Conservation (phyloP, 2,888 invertebrate species). For the Liodrosophila aerea region DNA sequence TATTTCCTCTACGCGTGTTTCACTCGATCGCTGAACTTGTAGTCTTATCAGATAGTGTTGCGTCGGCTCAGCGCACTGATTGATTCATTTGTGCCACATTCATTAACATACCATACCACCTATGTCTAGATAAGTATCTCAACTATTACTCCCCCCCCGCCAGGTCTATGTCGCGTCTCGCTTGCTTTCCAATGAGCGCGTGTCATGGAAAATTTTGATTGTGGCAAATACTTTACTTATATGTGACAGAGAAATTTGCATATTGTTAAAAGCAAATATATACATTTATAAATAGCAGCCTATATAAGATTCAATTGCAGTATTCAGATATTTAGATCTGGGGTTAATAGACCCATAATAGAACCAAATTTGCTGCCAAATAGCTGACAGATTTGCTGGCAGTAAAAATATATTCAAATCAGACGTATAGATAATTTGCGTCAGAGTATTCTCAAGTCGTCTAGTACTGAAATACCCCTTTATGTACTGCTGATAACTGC, state of each 20-base stretch:
- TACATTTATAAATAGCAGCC: slow-evolving; percentile 5
- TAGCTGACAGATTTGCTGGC: slow-evolving; percentile 15
- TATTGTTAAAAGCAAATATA: slow-evolving; percentile 39
- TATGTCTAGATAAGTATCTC: slow-evolving; percentile 13
- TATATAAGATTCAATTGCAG: slow-evolving; percentile 50
- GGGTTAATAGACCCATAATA: slow-evolving; percentile 36
- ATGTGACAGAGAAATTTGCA: slow-evolving; percentile 41
- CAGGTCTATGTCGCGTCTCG: not conserved
- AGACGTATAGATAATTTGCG: slow-evolving; percentile 12
- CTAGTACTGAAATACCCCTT: not conserved
- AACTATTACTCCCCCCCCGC: no score
- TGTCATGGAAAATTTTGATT: slow-evolving; percentile 56
- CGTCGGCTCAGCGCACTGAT: slow-evolving; percentile 44
- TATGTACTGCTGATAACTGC: no score
- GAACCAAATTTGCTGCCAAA: not conserved
- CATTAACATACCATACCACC: slow-evolving; percentile 33
- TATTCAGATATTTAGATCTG: slow-evolving; percentile 21
- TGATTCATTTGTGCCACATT: slow-evolving; percentile 49
- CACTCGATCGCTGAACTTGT: slow-evolving; percentile 56
- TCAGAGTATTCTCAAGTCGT: slow-evolving; percentile 1
- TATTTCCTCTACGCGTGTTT: slow-evolving; percentile 24
- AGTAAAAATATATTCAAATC: not conserved
- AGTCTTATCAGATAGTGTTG: slow-evolving; percentile 35
- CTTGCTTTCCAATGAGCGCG: slow-evolving; percentile 19
- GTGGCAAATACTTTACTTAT: slow-evolving; percentile 10